Evolutionary conservation across 2,888 invertebrate species (phyloP), one percentile per base, ranked within the genome.

Genomic region (Pristionchus japonicus): DNA sequence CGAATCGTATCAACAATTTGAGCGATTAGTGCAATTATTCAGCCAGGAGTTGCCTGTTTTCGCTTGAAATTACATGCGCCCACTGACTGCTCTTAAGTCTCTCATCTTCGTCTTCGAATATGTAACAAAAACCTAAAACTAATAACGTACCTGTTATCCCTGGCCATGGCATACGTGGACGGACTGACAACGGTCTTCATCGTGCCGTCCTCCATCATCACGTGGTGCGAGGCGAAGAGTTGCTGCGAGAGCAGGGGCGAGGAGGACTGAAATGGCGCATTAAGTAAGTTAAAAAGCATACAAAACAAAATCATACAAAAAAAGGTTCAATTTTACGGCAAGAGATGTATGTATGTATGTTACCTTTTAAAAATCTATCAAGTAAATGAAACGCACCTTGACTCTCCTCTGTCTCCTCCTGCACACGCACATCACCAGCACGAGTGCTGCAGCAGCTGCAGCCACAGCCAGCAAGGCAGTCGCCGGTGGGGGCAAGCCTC

Each of bases 131-230:
- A n/a, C n/a, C n/a, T n/a, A n/a, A n/a, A n/a, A n/a, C n/a, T n/a
- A n/a, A n/a, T n/a, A n/a, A n/a, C 74, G 3, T 27, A 90, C 88
- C 91, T 87, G 88, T 91, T 92, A 87, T 92, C 92, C 70, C 89
- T 88, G 57, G 91, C 90, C 90, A 92, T 92, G 88, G 91, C 90
- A 88, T 92, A 92, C 43, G 91, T 91, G 52, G 91, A 92, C 20
- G 91, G 91, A 31, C 91, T 91, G 40, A 91, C 90, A 67, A 83
- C 49, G 20, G 82, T 83, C 82, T 83, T 83, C 82, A 52, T 83
- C 52, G 82, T 83, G 0, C 82, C 82, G 17, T 83, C 34, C 82
- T 83, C 82, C 77, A 77, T 77, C 77, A 77, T 77, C 40, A 92
- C 83, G 43, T 90, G 89, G 13, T 85, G 43, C 11, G 40, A 47